Evolutionary conservation across 1,140 invertebrate genomes (phyloP).

Genomic region (Orussus abietinus): DNA sequence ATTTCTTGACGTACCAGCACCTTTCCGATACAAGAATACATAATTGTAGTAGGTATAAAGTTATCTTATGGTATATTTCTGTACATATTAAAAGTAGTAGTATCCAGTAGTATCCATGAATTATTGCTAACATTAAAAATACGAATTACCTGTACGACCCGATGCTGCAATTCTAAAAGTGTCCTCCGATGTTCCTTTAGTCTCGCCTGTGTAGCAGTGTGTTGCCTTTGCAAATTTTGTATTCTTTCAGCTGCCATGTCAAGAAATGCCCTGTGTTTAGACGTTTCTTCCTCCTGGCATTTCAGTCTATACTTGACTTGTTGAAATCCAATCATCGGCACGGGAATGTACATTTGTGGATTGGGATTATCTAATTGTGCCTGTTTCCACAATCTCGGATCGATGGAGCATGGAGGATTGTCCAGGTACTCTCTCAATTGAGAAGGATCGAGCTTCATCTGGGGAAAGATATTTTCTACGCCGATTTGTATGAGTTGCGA

Average conservation of each 20-base stretch:
- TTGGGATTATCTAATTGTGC: constrained; percentile 92
- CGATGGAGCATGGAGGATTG: constrained; percentile 79
- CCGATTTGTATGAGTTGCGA: constrained; percentile 67
- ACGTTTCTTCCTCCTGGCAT: constrained; percentile 76
- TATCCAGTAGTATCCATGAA: not conserved
- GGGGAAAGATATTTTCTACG: constrained; percentile 60
- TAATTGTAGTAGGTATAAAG: not conserved
- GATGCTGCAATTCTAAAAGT: constrained; percentile 71
- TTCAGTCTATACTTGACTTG: constrained; percentile 80
- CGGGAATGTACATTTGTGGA: constrained; percentile 81
- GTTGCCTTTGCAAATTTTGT: constrained; percentile 67
- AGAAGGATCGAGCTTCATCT: constrained; percentile 64
- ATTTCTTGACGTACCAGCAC: constrained; percentile 85
- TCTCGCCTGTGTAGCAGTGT: constrained; percentile 67
- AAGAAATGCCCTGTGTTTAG: constrained; percentile 72
- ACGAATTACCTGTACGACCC: constrained; percentile 62
- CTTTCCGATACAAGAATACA: too few species aligned
- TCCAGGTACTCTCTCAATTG: constrained; percentile 87
- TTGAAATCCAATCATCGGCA: constrained; percentile 87
- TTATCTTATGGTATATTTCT: not conserved
- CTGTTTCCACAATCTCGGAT: constrained; percentile 79
- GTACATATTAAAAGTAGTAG: not conserved
- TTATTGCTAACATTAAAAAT: not conserved
- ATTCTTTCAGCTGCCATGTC: constrained; percentile 74
- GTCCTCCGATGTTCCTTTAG: constrained; percentile 72